Base-by-base conservation (phyloP, 2,797 vertebrate genomes). In the Gastrophryne carolinensis region DNA sequence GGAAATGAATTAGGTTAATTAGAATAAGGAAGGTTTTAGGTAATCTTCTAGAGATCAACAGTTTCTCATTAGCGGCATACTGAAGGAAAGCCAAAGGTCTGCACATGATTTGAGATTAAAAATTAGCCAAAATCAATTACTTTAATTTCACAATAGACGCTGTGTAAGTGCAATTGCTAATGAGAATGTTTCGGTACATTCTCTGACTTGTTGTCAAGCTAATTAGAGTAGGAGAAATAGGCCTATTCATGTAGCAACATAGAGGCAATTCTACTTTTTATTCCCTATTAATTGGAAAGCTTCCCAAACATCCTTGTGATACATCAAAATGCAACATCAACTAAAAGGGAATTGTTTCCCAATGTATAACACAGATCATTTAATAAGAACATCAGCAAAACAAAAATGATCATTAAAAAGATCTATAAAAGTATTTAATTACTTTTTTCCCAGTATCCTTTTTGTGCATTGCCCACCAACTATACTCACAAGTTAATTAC, bases 51-150 rank as follows among this genome's bases (percentile, higher is more conserved):
- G 21, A 30, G 30, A 39, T 8, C 32, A 32, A 8, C 19, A 32
- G 37, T 54, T 67, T 37, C 15, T 32, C 30, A 67, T 68, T 68
- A 68, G 50, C 9, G 10, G 32, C 24, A 3, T 12, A 8, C 5
- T 27, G 37, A 27, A 26, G 34, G 39, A 13, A 11, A 29, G 32
- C 50, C 24, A 70, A 68, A 56, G 9, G 37, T 41, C 27, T 39
- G 50, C 53, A 57, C 67, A 58, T 58, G 67, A 49, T 57, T 30
- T 29, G 39, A 56, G 66, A 67, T 68, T 68, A 68, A 39, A 54
- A 34, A 68, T 67, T 68, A 68, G 34, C 27, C 34, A 27, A 5
- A 68, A 47, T 54, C 26, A 17, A 34, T 39, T 54, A 3, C 17
- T 8, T 21, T 39, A 4, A 13, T 49, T 68, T 53, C n/a, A 68